Conservation (phyloP, 1,140 invertebrate species). For the Tachypleus tridentatus region DNA sequence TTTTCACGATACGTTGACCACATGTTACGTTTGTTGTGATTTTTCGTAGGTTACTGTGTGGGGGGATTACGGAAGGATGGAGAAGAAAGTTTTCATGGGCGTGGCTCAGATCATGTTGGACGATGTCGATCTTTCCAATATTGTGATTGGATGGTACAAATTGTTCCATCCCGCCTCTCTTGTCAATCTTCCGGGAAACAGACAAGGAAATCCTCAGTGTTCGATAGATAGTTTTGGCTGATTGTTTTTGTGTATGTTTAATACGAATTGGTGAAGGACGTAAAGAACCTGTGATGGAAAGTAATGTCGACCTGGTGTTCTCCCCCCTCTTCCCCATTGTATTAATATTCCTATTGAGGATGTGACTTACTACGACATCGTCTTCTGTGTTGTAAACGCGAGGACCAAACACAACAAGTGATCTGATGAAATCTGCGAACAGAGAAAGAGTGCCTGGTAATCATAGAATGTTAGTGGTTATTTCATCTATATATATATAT, state of each 20-base stretch:
- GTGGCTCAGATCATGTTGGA: slow-evolving; percentile 96
- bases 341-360: too few relatives aligned
- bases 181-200: slow-evolving; percentile 52
- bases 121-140: slow-evolving; percentile 87
- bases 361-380: too few relatives aligned
- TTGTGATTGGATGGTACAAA: slow-evolving; percentile 99
- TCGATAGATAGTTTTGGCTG: slow-evolving; percentile 31
- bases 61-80: slow-evolving; percentile 86
- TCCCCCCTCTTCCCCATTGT: too few relatives aligned
- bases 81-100: slow-evolving; percentile 98
- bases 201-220: background rate
- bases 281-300: too few relatives aligned
- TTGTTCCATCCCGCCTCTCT: slow-evolving; percentile 92
- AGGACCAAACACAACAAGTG: too few relatives aligned
- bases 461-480: too few relatives aligned
- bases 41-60: slow-evolving; percentile 82
- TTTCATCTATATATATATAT: too few relatives aligned
- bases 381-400: too few relatives aligned
- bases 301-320: too few relatives aligned
- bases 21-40: background rate
- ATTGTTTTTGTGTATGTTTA: background rate
- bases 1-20: background rate
- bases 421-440: too few relatives aligned
- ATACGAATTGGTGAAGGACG: too few relatives aligned
- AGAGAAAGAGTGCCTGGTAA: too few relatives aligned